These are phyloP conservation scores for Gymnocheta viridis DNA, from an alignment of 2,888 invertebrate genomes.

Conservation along the genomic window DNA sequence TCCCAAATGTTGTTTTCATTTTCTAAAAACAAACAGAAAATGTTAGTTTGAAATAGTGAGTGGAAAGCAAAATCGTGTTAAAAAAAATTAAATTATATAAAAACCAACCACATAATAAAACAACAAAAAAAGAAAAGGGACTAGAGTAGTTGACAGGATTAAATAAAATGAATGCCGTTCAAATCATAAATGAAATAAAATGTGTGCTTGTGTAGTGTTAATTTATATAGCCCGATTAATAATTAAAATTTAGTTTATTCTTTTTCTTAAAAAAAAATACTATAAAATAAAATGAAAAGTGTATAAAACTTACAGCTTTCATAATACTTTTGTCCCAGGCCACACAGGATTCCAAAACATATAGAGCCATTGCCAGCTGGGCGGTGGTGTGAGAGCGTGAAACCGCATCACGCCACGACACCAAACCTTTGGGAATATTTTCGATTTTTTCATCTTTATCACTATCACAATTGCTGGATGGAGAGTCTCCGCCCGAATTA, in stretches of 20 bases:
- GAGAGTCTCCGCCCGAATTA: conserved; percentile 79
- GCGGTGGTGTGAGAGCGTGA: conserved; percentile 92
- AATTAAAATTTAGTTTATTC: conserved; percentile 63
- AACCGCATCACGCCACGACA: conserved; percentile 95
- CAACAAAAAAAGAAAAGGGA: conserved; percentile 3
- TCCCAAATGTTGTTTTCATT: no score
- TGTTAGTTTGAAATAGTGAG: conserved; percentile 18
- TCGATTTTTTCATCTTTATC: conserved; percentile 80
- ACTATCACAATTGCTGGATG: conserved; percentile 81
- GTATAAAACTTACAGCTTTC: conserved; percentile 94
- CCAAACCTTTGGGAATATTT: conserved; percentile 85
- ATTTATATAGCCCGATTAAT: conserved; percentile 65
- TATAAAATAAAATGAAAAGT: conserved; percentile 3
- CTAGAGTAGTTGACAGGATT: neutral
- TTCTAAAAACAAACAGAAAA: no score
- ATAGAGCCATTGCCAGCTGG: conserved; percentile 94
- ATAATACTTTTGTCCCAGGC: conserved; percentile 99
- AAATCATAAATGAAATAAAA: conserved; percentile 64
- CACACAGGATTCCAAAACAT: conserved; percentile 94
- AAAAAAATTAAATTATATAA: neutral
- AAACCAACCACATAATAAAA: conserved; percentile 16
- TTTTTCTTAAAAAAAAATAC: neutral
- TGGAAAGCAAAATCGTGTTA: neutral
- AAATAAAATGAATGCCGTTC: conserved; percentile 48
- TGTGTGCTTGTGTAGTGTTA: conserved; percentile 69